Base-by-base conservation (phyloP, 2,888 invertebrate genomes). In the Adelognathus sp. region DNA sequence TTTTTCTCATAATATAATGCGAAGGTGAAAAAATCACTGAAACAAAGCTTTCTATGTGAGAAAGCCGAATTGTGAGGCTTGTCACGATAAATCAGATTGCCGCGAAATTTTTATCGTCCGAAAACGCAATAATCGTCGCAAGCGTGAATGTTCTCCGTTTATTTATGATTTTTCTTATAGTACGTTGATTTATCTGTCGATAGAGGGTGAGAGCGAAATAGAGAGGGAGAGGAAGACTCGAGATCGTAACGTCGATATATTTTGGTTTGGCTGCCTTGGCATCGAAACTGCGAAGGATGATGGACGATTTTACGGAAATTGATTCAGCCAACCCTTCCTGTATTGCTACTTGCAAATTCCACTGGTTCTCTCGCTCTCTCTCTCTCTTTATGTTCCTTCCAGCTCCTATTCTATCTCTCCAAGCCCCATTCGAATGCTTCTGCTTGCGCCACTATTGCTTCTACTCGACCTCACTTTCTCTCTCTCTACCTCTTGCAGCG, bases 261-360 rank as follows among this genome's bases (percentile, higher is more conserved):
- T 54, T 67, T n/a, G 14, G 67, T 5, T 54, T 33, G n/a, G 50
- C 67, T 18, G 46, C 21, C 33, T 14, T 6, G 14, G 21, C 7
- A 16, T 14, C 36, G 33, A 54, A 64, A 21, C 46, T 54, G 27
- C 52, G 52, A 29, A 14, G 14, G 18, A 33, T 67, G 67, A 67
- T 56, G 14, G 14, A 36, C 52, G 46, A 46, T 67, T 67, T 67
- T 67, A 52, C 33, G 67, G 54, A 33, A 67, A 56, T 52, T 67
- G 60, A 36, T 60, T 36, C 41, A n/a, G 60, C 11, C 60, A 41
- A 33, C 36, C 36, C 29, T 60, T 3, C 36, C 21, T 41, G 33
- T 60, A 60, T 60, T 33, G 39, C 60, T 6, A 14, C 36, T 36
- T 11, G 36, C 24, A 4, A 36, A 60, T 24, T 39, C 36, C 36